Evolutionary conservation across 2,888 invertebrate species (phyloP).

Genomic region (Callosobruchus maculatus): DNA sequence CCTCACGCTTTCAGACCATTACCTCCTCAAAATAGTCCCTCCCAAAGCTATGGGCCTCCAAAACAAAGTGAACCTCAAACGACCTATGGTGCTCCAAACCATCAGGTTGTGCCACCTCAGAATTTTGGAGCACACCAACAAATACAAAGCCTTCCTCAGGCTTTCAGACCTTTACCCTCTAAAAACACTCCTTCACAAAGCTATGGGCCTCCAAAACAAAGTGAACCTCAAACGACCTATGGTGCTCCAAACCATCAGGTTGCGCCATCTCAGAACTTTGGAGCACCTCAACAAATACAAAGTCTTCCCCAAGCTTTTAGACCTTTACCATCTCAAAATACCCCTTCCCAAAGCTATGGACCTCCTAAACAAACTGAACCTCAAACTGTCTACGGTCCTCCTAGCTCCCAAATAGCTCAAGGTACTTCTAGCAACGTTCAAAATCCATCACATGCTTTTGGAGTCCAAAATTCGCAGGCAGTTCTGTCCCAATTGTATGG

Average conservation of each 20-base stretch:
- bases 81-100: conserved; percentile 13
- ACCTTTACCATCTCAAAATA: too few relatives aligned
- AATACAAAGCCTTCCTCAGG: conserved; percentile 2
- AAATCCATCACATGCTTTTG: too few relatives aligned
- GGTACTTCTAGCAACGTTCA: too few relatives aligned
- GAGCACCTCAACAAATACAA: background rate
- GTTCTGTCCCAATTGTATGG: too few relatives aligned
- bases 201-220: background rate
- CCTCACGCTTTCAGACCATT: background rate
- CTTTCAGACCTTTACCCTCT: background rate
- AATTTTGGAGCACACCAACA: background rate
- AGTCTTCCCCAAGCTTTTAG: background rate
- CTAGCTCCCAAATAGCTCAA: too few relatives aligned
- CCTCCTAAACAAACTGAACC: too few relatives aligned
- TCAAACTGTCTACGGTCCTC: too few relatives aligned
- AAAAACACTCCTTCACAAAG: background rate
- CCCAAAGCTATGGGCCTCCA: too few relatives aligned
- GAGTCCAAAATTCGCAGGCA: conserved; percentile 1
- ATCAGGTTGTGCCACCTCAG: background rate
- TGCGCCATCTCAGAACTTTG: background rate
- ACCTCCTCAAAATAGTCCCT: too few relatives aligned
- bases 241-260: background rate
- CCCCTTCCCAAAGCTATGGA: too few relatives aligned
- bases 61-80: conserved; percentile 13
- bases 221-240: background rate